Percentiles rank a stretch among this genome's conserved stretches.
Evolutionary conservation across 2,113 vertebrate species (phyloP).

Genomic region (Cyprinodon variegatus): DNA sequence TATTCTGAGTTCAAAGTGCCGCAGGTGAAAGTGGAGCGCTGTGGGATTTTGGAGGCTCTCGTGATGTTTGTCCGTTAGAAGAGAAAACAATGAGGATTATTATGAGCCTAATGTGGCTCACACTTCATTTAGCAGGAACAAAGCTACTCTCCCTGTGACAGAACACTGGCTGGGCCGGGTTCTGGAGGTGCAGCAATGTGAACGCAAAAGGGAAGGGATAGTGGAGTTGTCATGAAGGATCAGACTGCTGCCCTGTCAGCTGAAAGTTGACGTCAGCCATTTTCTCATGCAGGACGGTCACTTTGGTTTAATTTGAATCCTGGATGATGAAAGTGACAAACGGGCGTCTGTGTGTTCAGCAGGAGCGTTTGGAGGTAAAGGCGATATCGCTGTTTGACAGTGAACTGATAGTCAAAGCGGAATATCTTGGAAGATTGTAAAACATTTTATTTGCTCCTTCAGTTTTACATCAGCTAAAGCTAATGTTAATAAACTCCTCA

Average conservation of each 20-base stretch:
- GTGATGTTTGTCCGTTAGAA: slow-evolving; percentile 29
- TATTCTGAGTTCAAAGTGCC: background rate
- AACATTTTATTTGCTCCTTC: background rate
- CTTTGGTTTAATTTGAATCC: slow-evolving; percentile 22
- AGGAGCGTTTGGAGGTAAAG: background rate
- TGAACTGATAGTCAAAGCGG: slow-evolving; percentile 27
- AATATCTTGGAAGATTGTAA: slow-evolving; percentile 1
- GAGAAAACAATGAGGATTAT: slow-evolving; percentile 46
- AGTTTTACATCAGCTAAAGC: background rate
- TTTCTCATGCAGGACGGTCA: slow-evolving; percentile 16
- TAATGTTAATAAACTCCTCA: slow-evolving; percentile 44
- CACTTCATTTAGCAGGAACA: slow-evolving; percentile 70
- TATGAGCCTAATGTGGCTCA: slow-evolving; percentile 45
- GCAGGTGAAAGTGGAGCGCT: background rate
- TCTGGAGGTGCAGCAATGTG: background rate
- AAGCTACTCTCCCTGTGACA: slow-evolving; percentile 40
- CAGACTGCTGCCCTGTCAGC: background rate
- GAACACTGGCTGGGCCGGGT: slow-evolving; percentile 19
- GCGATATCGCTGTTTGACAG: no score
- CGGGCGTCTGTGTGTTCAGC: background rate
- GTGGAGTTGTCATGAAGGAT: background rate
- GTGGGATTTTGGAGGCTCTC: background rate
- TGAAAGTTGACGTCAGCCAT: slow-evolving; percentile 25
- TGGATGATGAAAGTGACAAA: slow-evolving; percentile 6
- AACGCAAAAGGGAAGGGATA: background rate